Base-by-base conservation (phyloP, 2,888 invertebrate genomes). In the Eupsilia transversa region DNA sequence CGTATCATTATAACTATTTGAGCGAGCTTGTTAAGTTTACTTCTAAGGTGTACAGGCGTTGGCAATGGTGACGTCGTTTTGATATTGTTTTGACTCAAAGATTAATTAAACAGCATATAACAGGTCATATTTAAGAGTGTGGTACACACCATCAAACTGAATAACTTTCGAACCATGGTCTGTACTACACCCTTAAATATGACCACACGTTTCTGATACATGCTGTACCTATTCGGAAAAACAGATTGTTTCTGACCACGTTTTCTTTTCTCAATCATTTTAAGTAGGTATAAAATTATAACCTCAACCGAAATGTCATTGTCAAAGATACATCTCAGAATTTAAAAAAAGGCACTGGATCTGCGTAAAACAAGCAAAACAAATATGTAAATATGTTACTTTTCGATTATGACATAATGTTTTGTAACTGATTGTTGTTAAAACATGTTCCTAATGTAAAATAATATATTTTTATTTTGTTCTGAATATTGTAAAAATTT, bases 1-100 rank as follows among this genome's bases (percentile, higher is more conserved):
- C 72, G 74, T 81, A 77, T 82, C 79, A 74, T 82, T 83, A 74
- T 78, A 86, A 87, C 86, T 87, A 83, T 80, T 87, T 54, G 61
- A 68, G 60, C 30, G 70, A 70, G 63, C 61, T 82, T 72, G 63
- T 71, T 72, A 78, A 69, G n/a, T 74, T 70, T 60, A 49, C 35
- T 60, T 33, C 52, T n/a, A 38, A 73, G 77, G 77, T 77, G 52
- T 63, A 35, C 14, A 52, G 64, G 63, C 57, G 63, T 30, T 71
- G 12, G n/a, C 23, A 27, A 33, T 23, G n/a, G n/a, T n/a, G 54
- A 56, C 33, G 46, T 46, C 33, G 14, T 49, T 49, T 38, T 38
- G 17, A 43, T 43, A 49, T 65, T 54, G 60, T 80, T 35, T 38
- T 64, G 20, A 27, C 14, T 64, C 52, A 33, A 46, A 46, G 3